A percentile compares a stretch with the other conserved stretches of the same genome.
Evolutionary conservation across 1,140 invertebrate genomes (phyloP).

Genomic region (Zelostemma sp.): DNA sequence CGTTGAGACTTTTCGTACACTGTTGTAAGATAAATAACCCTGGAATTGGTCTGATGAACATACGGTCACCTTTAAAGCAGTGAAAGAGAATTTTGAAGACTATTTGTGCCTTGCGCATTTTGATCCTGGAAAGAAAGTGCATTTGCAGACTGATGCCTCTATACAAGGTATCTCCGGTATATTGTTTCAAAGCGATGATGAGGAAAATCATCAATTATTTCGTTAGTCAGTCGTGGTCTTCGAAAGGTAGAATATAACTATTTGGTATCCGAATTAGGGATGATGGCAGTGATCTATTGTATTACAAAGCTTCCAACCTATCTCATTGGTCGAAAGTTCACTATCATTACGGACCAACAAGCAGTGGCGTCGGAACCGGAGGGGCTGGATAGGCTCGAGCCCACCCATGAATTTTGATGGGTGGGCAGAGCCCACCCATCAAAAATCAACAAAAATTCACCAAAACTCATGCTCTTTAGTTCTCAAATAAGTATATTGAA

Average conservation of each 20-base stretch:
- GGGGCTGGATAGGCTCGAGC: no score
- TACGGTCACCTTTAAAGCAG: background rate
- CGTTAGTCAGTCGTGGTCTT: conserved; percentile 8
- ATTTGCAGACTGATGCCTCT: conserved; percentile 8
- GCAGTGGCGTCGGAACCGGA: no score
- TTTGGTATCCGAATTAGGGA: conserved; percentile 16
- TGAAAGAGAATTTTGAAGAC: background rate
- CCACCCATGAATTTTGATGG: no score
- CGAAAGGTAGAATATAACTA: background rate
- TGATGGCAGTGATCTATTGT: conserved; percentile 12
- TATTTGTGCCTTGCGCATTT: no score
- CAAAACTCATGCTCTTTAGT: no score
- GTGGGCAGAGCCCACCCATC: no score
- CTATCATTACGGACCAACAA: conserved; percentile 21
- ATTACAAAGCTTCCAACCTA: conserved; percentile 8
- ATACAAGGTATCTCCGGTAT: conserved; percentile 5
- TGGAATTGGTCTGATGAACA: background rate
- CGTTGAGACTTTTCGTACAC: background rate
- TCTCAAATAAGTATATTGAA: no score
- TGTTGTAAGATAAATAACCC: background rate
- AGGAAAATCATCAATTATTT: conserved; percentile 2
- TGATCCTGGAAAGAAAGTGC: no score
- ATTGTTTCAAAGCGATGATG: conserved; percentile 6
- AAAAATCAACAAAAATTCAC: no score
- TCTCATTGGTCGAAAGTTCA: conserved; percentile 3